Base-by-base conservation (phyloP, 2,113 vertebrate genomes). In the Corythaixoides concolor region DNA sequence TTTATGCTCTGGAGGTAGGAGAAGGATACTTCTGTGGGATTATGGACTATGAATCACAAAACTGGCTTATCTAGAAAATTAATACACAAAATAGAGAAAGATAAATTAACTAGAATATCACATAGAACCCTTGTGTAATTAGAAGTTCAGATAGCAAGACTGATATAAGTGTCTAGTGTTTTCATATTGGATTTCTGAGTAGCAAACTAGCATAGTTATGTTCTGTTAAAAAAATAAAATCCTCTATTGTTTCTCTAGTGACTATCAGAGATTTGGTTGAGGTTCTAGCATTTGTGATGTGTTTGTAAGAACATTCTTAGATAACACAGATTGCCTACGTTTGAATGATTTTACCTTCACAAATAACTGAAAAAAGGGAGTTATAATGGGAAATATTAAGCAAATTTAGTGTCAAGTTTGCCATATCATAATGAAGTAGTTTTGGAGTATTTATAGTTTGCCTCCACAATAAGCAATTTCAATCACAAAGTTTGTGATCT, bases 321-420 rank as follows among this genome's bases (percentile, higher is more conserved):
- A 28, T 14, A 79, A 37, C 0, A 0, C 20, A 32, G 39, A 22
- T 11, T 35, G 33, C 60, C 59, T 78, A 8, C 1, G 2, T 22
- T 43, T n/a, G 8, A 66, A 45, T 8, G 1, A 80, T 18, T 69
- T 30, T 15, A 30, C 26, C 19, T 43, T 39, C 27, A 64, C 4
- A 91, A 70, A 32, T 23, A 68, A 14, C 16, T 90, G 55, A 28
- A 59, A 26, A 86, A 47, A 45, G 3, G 6, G 27, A 89, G 11
- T 21, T 30, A 15, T 2, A 63, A 78, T 8, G 6, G 32, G 30
- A 66, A 82, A 52, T 14, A 56, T 8, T 28, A 85, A 67, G 32
- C 8, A 55, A 66, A 58, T 27, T 49, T 17, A 30, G 4, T 39
- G 11, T 32, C 56, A 52, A 88, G 2, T 3, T 75, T 37, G 8